Base-by-base conservation (phyloP, 2,888 invertebrate species). In the Encarsia formosa region DNA sequence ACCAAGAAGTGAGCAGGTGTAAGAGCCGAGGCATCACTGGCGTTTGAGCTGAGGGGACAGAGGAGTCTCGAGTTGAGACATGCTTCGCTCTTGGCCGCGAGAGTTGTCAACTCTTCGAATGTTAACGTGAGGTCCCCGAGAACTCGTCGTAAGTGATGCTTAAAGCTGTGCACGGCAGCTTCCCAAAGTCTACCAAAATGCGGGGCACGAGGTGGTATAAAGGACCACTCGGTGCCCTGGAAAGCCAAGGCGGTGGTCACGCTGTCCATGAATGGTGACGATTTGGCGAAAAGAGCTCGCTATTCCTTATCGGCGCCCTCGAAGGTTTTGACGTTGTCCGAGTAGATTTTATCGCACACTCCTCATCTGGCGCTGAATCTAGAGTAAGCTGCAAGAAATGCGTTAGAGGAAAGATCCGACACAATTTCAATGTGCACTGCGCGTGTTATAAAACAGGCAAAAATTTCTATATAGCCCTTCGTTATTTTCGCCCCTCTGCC, bases 321-420 rank as follows among this genome's bases (percentile, higher is more conserved):
- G 43, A 68, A 68, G 35, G 59, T 67, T 5, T 61, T 63, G 3
- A 65, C 66, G 34, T 62, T 62, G 41, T 69, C 67, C 37, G 60
- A 61, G 37, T 58, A 54, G 8, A 64, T 37, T 9, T 53, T 44
- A 1, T n/a, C 8, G 8, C 58, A 56, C 1, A 42, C 23, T 0
- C 65, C 63, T 20, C 65, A 46, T 19, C 64, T 47, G 11, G 61
- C 47, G 0, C 57, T 47, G 31, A 67, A 65, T 31, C 65, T 49
- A 19, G 48, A 38, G 22, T 58, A 58, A 0, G 63, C 60, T 0
- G 60, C 62, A 0, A 67, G 8, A 22, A 68, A 68, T 5, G 55
- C 47, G 2, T 57, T 54, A 1, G 63, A 44, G 1, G 62, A 24
- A 11, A 61, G 52, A 38, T 63, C 3, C 8, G 41, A 55, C 1